phyloP scores from a whole-genome alignment of 2,797 vertebrate genomes.

The Danio kyathit region DNA sequence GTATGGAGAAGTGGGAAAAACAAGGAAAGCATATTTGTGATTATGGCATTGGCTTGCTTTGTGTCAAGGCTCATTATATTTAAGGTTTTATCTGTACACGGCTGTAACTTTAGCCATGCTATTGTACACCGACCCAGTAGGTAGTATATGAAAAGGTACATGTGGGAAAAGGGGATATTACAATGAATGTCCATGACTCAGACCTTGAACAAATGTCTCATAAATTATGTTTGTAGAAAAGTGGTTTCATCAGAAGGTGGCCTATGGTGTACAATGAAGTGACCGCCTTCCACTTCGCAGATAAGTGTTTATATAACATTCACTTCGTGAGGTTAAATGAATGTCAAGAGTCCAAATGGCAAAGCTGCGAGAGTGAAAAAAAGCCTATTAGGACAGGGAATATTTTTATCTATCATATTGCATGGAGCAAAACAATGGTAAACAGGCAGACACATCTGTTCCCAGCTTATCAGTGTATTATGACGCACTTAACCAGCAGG shows the following conservation, averaged over 20 bases:
- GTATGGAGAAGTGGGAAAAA: constrained; percentile 41
- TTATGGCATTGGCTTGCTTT: constrained; percentile 26
- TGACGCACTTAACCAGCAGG: constrained; percentile 62
- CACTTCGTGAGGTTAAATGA: constrained; percentile 40
- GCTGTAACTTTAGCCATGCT: neutral
- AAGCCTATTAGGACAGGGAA: constrained; percentile 71
- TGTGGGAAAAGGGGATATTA: neutral
- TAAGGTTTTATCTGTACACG: constrained; percentile 18
- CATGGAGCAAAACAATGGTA: constrained; percentile 71
- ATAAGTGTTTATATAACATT: constrained; percentile 32
- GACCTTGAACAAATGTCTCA: constrained; percentile 29
- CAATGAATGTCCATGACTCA: constrained; percentile 17
- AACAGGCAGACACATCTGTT: constrained; percentile 76
- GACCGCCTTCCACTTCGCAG: constrained; percentile 2
- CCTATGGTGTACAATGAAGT: constrained; percentile 17
- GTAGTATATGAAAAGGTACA: neutral
- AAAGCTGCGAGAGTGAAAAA: constrained; percentile 66
- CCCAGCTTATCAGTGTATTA: constrained; percentile 68
- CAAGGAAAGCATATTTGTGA: constrained; percentile 10
- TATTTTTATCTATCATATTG: constrained; percentile 69
- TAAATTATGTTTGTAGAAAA: constrained; percentile 23
- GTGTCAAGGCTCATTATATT: constrained; percentile 26
- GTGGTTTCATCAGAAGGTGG: constrained; percentile 36
- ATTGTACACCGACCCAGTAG: neutral
- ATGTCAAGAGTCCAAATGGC: constrained; percentile 35